A percentile compares a stretch with the other conserved stretches of the same genome.
Conservation (phyloP, 2,797 vertebrate genomes). For the Phataginus tricuspis region DNA sequence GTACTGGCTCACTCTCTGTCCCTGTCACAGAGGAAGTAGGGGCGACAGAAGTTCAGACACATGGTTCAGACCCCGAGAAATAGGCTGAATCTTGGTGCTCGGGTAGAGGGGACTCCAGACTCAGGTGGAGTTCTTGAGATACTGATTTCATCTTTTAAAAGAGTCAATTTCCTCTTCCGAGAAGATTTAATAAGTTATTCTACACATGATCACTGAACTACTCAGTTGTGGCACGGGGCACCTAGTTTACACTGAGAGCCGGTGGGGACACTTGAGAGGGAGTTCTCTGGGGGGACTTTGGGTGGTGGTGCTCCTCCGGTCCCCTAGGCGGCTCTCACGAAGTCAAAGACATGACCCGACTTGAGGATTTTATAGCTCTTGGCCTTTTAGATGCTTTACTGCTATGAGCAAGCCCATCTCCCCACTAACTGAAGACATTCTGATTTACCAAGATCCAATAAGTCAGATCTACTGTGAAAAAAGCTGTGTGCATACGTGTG, state of each 20-base stretch:
- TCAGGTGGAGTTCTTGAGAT: not conserved
- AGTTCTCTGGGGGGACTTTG: not conserved
- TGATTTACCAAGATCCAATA: not conserved
- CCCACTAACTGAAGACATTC: not conserved
- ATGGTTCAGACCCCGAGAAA: not conserved
- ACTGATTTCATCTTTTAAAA: not conserved
- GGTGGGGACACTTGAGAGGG: not conserved
- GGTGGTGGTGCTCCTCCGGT: not conserved
- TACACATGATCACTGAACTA: not conserved
- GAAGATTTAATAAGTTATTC: conserved; percentile 23
- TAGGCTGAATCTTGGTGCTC: not conserved
- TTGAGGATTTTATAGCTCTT: not conserved
- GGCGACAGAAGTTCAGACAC: not conserved
- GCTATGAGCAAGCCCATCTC: not conserved
- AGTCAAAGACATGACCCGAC: not conserved
- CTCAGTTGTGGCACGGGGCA: not conserved
- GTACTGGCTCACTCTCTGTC: not conserved
- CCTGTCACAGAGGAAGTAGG: not conserved
- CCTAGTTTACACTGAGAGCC: not conserved
- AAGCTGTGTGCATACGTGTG: not conserved
- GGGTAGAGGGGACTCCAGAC: not conserved
- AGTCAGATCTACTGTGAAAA: not conserved
- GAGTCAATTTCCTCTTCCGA: not conserved
- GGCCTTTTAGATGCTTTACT: not conserved
- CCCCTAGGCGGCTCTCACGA: not conserved